Evolutionary conservation across 2,113 vertebrate species (phyloP).

Genomic region (Eupsittula cactorum): DNA sequence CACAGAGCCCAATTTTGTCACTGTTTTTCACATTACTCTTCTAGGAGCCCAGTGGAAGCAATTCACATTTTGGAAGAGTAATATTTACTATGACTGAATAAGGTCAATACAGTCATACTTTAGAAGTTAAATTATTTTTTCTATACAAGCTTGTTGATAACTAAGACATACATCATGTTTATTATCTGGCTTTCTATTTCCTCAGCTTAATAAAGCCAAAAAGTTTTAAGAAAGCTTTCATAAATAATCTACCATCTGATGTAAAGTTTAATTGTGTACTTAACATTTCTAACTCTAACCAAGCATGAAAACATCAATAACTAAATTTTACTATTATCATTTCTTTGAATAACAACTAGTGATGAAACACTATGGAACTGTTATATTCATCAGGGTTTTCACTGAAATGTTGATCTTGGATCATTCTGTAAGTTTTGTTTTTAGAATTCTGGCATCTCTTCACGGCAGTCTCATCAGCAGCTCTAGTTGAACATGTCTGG

Average conservation of each 20-base stretch:
- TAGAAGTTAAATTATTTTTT: background rate
- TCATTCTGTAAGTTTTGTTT: background rate
- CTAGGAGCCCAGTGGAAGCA: background rate
- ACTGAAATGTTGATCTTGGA: background rate
- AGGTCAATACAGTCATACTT: slow-evolving; percentile 18
- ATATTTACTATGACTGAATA: slow-evolving; percentile 24
- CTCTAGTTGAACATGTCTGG: background rate
- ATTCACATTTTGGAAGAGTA: slow-evolving; percentile 12
- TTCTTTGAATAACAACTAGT: background rate
- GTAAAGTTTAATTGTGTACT: slow-evolving; percentile 54
- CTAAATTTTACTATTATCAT: background rate
- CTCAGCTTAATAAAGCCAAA: background rate
- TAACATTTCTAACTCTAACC: slow-evolving; percentile 37
- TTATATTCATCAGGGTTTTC: background rate
- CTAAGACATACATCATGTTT: slow-evolving; percentile 18
- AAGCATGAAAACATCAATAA: slow-evolving; percentile 27
- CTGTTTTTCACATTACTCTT: background rate
- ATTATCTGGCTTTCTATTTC: background rate
- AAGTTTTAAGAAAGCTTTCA: background rate
- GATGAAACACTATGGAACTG: background rate
- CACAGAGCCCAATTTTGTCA: background rate
- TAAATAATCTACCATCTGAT: slow-evolving; percentile 10
- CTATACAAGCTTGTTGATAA: background rate
- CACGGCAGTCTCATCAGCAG: background rate
- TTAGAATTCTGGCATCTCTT: background rate